A percentile compares a stretch with the other conserved stretches of the same genome.
phyloP scores from a whole-genome alignment of 2,888 invertebrate genomes.

The Xiphydria camelus region DNA sequence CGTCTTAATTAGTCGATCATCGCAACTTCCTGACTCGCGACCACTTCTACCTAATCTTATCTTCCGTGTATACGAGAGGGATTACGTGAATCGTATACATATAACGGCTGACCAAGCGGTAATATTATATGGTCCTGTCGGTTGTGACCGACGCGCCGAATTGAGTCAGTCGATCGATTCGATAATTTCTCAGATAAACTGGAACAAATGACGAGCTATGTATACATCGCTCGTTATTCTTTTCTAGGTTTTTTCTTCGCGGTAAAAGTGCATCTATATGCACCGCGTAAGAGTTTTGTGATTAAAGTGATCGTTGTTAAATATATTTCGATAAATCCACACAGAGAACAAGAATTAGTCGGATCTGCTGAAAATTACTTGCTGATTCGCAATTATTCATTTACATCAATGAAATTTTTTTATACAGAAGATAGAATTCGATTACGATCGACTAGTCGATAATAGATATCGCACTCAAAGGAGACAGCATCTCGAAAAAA shows the following conservation, averaged over 20 bases:
- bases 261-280: background rate
- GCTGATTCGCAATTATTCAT: background rate
- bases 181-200: constrained; percentile 21
- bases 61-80: constrained; percentile 17
- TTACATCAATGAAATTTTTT: no score
- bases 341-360: no score
- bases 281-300: no score
- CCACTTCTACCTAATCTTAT: constrained; percentile 30
- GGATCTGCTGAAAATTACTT: background rate
- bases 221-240: no score
- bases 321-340: no score
- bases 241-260: background rate
- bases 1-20: constrained; percentile 16
- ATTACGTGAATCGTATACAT: constrained; percentile 21
- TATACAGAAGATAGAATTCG: background rate
- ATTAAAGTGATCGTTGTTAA: no score
- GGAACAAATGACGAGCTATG: constrained; percentile 1
- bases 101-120: no score
- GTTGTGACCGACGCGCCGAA: constrained; percentile 9
- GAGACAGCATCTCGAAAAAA: no score
- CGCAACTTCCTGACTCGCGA: constrained; percentile 23
- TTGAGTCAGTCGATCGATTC: constrained; percentile 15
- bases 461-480: no score
- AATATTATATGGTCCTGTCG: constrained; percentile 22
- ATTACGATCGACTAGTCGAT: constrained; percentile 39